These are phyloP conservation scores for Temnothorax nylanderi DNA, from an alignment of 1,140 invertebrate genomes.

Conservation along the genomic window DNA sequence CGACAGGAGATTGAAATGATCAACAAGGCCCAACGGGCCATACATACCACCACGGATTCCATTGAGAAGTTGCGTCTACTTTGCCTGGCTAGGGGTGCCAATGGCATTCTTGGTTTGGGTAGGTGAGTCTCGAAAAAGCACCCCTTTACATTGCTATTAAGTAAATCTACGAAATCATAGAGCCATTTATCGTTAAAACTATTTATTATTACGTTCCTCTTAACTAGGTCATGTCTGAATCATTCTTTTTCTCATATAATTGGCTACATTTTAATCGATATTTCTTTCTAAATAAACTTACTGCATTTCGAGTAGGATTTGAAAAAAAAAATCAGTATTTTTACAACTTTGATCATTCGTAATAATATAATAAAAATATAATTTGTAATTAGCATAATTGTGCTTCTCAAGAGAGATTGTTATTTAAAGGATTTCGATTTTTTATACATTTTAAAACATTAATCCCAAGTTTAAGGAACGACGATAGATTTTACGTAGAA, in stretches of 20 bases:
- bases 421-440: neutral
- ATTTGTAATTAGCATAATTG: too few species aligned
- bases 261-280: neutral
- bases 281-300: neutral
- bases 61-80: conserved; percentile 94
- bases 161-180: neutral
- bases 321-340: neutral
- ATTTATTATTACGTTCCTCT: neutral
- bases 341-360: neutral
- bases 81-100: conserved; percentile 94
- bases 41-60: conserved; percentile 89
- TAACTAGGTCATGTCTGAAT: neutral
- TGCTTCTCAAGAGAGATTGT: neutral
- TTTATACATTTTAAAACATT: neutral
- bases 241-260: neutral
- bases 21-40: conserved; percentile 89
- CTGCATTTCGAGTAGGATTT: too few species aligned
- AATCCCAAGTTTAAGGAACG: neutral
- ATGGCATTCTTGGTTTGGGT: conserved; percentile 95
- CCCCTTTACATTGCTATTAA: neutral
- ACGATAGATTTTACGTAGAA: neutral
- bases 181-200: neutral
- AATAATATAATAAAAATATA: too few species aligned
- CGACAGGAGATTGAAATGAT: conserved; percentile 94
- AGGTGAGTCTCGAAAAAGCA: conserved; percentile 87